Evolutionary conservation across 2,113 vertebrate genomes (phyloP), one percentile per base, ranked within the genome.

Genomic region (Australoheros scitulus): DNA sequence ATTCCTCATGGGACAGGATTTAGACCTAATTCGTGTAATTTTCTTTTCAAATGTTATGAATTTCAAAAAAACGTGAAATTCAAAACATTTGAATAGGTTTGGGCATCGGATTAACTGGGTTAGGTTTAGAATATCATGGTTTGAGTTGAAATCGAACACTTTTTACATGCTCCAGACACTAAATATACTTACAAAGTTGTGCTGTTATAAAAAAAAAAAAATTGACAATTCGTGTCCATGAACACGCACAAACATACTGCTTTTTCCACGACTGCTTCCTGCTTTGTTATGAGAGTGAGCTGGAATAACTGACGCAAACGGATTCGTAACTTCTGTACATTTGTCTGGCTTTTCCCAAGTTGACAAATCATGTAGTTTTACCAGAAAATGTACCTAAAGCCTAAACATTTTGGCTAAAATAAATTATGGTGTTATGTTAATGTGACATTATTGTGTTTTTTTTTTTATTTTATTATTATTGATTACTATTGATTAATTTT

Each of bases 31-130:
- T 5, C 5, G 43, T 52, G 47, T 50, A 6, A 17, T 50, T 6
- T 17, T 50, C 17, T 50, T 50, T 17, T 1, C 14, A 17, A 13
- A 50, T 2, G 6, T 50, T 50, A 7, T 8, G 36, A 36, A 8
- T 38, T 38, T 38, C 36, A 9, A 38, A 38, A 38, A 34, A 34
- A 34, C n/a, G 34, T 7, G 32, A 34, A 34, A 70, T 50, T 13
- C 11, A 29, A 50, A 70, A 29, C 24, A 20, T 7, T 8, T 55
- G 18, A 14, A 15, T 47, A 5, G 43, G 1, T 55, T 20, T 20
- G 8, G 52, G 52, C 52, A 56, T 47, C 0, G 3, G 0, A 0
- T 50, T 20, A 14, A 52, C 47, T 7, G 50, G 43, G 17, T 52
- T 52, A 6, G 43, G 10, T 32, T 72, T 52, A 72, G 20, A 52